Evolutionary conservation across 1,140 invertebrate genomes (phyloP), one percentile per base, ranked within the genome.

Genomic region (Bombus difficillimus): DNA sequence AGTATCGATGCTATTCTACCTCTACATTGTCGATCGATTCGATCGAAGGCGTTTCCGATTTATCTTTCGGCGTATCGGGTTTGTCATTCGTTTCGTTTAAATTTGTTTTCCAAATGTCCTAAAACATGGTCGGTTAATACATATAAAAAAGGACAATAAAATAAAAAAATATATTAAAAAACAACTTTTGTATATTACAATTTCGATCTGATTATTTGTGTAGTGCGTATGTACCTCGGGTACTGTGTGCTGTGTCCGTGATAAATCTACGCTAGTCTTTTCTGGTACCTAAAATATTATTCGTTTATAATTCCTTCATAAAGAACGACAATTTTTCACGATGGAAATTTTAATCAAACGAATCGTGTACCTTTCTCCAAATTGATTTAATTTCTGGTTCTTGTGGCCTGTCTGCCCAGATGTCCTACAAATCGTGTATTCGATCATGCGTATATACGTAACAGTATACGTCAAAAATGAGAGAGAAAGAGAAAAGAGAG

Each of bases 391-490:
- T 72, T 41, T 84, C 76, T 12, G 76, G 76, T 37, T 80, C 83
- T 62, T 62, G 47, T 5, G 83, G 83, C 3, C 37, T 84, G 43
- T 84, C 83, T 34, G 83, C 76, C 83, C 83, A 84, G n/a, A 82
- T 82, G 5, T 82, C 81, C 81, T 82, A 82, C 3, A 82, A 81
- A 72, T 78, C n/a, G 59, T 64, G n/a, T 22, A 41, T 10, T 53
- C 47, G 18, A 53, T 53, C 47, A 53, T 53, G 47, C 12, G 28
- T 57, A 53, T 53, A 1, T 18, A 37, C 25, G n/a, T n/a, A n/a
- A 66, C 9, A 22, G 6, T 9, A 5, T 62, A n/a, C 28, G 10
- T 62, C 4, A n/a, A n/a, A 3, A 62, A 37, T 3, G 9, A 34
- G 10, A 37, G 25, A 10, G 13, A 8, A 25, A 37, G 8, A 53